Evolutionary conservation across 2,797 vertebrate species (phyloP), one percentile per base, ranked within the genome.

Genomic region (Valencia hispanica): DNA sequence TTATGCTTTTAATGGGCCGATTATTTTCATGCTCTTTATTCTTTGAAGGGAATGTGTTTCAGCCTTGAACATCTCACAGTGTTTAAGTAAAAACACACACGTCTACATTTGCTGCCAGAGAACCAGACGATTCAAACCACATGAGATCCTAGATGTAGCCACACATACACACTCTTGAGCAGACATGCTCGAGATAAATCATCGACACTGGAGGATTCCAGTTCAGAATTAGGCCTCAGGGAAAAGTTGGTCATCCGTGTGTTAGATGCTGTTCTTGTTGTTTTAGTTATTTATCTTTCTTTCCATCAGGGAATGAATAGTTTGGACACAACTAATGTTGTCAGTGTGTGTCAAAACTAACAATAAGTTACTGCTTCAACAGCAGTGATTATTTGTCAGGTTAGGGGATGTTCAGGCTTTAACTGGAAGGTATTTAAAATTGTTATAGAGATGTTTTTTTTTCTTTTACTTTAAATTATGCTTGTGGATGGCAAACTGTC

Each of bases 381-480:
- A 90, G 88, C 88, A 89, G 43, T 55, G 74, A 89, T 87, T 84
- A 90, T 93, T 87, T 93, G 90, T 77, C 73, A 75, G 79, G 39
- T 43, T 77, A 74, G 30, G 18, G 77, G 32, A 78, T 68, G 71
- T 78, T 79, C 34, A 36, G 53, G 45, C 68, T 74, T 68, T 57
- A 87, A 78, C 72, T 72, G 63, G 63, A 45, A 80, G 65, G 25
- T 55, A 30, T 45, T 80, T 65, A 74, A 81, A 87, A 87, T 0
- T 75, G 68, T 70, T 68, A 55, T 75, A 70, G 66, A 74, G 66
- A 76, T 57, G 5, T 68, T 79, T 25, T 22, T 25, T 65, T 39
- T 39, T 27, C 5, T 53, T 84, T 83, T 80, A 30, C 32, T 84
- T 36, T 81, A 1, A 73, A 48, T 36, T 74, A 34, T 74, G 32